Evolutionary conservation across 2,888 invertebrate genomes (phyloP), one percentile per base, ranked within the genome.

Genomic region (Eupeodes luniger): DNA sequence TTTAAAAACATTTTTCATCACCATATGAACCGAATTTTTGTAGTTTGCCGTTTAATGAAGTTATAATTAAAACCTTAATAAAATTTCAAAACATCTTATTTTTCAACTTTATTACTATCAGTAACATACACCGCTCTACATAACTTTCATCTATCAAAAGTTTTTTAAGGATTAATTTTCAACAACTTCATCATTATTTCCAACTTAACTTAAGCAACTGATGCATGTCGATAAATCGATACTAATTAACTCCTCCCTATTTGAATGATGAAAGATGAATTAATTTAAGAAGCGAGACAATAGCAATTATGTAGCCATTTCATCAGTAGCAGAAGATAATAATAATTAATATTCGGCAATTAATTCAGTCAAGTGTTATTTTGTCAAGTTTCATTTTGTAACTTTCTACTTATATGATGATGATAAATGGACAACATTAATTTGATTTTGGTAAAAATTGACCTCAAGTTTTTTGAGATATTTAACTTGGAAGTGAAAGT

Each of bases 271-370:
- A 44, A 62, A 16, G 40, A 62, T 62, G 40, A 16, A 5, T 40
- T 44, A 1, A 14, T 9, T 27, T 27, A 27, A 40, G 4, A 44
- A 11, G 44, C 62, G 40, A 40, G 61, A 62, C 61, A 62, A 62
- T 62, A 12, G 16, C 16, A 62, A 62, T 62, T 62, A n/a, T n/a
- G n/a, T n/a, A 62, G 62, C 16, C 62, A 16, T 62, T 62, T 62
- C 44, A 62, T 62, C 40, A 40, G 40, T 6, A 11, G 16, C 62
- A 62, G 62, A 12, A n/a, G 14, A 16, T 53, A 40, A 14, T 59
- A 14, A 59, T 53, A 40, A 14, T 59, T 34, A 59, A 59, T 62
- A 16, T 62, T 62, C 16, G 11, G 40, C 62, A 62, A 40, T 62
- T 44, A 62, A 62, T 44, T 62, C 11, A 16, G 40, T 44, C 5